phyloP scores from a whole-genome alignment of 2,797 vertebrate genomes.

The Spea hammondii region DNA sequence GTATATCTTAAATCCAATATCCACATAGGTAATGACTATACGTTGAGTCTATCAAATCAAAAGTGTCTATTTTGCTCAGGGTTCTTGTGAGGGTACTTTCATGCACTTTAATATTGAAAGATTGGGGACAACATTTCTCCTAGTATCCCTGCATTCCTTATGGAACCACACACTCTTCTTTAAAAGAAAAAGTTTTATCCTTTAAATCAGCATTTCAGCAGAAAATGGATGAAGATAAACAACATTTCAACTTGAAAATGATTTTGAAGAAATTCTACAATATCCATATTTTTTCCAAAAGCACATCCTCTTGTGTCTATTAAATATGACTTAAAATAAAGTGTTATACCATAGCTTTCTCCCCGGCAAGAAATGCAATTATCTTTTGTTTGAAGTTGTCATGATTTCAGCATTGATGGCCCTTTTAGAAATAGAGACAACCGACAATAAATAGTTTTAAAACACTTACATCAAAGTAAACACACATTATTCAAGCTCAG shows the following conservation, averaged over 20 bases:
- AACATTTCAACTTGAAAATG: conserved; percentile 10
- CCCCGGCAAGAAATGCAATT: conserved; percentile 43
- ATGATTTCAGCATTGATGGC: conserved; percentile 35
- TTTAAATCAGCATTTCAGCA: not conserved
- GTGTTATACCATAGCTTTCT: conserved; percentile 18
- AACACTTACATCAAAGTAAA: conserved; percentile 27
- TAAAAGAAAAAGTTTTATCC: no score
- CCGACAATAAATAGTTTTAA: conserved; percentile 28
- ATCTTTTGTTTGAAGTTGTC: conserved; percentile 44
- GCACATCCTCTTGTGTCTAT: conserved; percentile 25
- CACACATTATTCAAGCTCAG: conserved; percentile 24
- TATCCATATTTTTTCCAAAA: conserved; percentile 3
- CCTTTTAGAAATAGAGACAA: conserved; percentile 39
- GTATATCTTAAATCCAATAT: no score
- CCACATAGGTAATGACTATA: no score
- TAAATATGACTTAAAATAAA: conserved; percentile 31
- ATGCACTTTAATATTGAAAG: no score
- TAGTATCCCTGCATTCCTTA: no score
- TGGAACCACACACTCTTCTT: no score
- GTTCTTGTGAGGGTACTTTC: no score
- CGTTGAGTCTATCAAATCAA: no score
- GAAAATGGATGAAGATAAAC: not conserved
- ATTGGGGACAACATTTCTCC: no score
- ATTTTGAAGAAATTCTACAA: conserved; percentile 6
- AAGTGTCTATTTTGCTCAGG: no score